Evolutionary conservation across 2,888 invertebrate genomes (phyloP).

Genomic region (Cynaeus angustus): DNA sequence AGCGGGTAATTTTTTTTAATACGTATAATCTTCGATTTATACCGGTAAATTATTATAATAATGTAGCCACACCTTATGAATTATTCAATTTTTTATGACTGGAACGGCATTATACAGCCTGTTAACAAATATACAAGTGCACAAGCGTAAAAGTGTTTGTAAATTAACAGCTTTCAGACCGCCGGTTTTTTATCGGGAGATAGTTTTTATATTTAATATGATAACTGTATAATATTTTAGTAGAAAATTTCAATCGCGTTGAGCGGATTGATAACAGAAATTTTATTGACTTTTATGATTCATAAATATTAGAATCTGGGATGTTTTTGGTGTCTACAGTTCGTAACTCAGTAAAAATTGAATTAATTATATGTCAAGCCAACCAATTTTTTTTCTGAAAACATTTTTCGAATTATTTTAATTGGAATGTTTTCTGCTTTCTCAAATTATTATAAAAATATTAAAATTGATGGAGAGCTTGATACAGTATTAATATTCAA

Average conservation of each 20-base stretch:
- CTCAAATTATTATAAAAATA: too few relatives aligned
- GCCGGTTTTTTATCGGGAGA: background rate
- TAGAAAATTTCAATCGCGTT: background rate
- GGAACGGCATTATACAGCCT: conserved; percentile 21
- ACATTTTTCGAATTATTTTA: too few relatives aligned
- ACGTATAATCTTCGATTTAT: conserved; percentile 47
- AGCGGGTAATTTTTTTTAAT: conserved; percentile 42
- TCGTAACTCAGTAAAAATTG: too few relatives aligned
- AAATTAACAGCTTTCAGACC: conserved; percentile 26
- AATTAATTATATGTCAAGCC: too few relatives aligned
- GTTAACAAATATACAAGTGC: conserved; percentile 35
- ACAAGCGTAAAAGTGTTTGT: conserved; percentile 34
- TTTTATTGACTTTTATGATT: too few relatives aligned
- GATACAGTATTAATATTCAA: too few relatives aligned
- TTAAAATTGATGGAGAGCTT: too few relatives aligned
- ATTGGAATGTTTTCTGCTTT: too few relatives aligned
- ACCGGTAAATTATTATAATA: conserved; percentile 49
- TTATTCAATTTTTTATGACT: conserved; percentile 33
- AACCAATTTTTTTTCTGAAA: too few relatives aligned
- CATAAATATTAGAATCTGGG: too few relatives aligned
- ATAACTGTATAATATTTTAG: conserved; percentile 5
- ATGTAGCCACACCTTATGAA: conserved; percentile 40
- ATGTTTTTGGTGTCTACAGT: too few relatives aligned
- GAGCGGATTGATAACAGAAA: too few relatives aligned
- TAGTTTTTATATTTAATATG: conserved; percentile 1